Evolutionary conservation across 2,888 invertebrate genomes (phyloP).

Genomic region (Bellardia pandia): DNA sequence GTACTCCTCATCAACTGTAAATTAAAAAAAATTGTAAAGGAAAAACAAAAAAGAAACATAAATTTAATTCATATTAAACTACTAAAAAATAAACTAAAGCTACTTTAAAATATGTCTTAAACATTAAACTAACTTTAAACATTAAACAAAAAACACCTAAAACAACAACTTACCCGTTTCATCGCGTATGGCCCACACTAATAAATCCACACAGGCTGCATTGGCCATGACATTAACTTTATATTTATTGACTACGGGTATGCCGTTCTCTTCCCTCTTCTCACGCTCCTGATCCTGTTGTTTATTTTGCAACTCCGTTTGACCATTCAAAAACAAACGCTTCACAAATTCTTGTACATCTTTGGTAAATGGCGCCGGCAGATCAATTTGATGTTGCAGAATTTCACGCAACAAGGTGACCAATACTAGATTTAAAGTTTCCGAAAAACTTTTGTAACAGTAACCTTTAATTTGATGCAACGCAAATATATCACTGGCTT

Average conservation of each 20-base stretch:
- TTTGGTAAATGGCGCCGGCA: conserved; percentile 95
- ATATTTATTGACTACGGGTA: conserved; percentile 91
- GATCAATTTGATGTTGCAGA: conserved; percentile 94
- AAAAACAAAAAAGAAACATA: conserved; percentile 59
- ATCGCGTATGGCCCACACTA: conserved; percentile 99
- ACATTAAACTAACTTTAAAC: background rate
- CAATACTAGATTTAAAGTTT: conserved; percentile 96
- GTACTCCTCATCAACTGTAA: conserved; percentile 90
- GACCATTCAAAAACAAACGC: conserved; percentile 95
- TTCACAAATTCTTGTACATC: conserved; percentile 97
- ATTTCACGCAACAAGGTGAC: conserved; percentile 96
- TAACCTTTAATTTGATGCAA: conserved; percentile 91
- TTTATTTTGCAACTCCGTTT: conserved; percentile 94
- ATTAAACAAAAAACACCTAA: background rate
- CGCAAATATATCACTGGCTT: conserved; percentile 91
- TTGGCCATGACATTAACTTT: conserved; percentile 98
- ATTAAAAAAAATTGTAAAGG: conserved; percentile 74
- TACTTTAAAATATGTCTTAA: conserved; percentile 6
- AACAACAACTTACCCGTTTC: conserved; percentile 91
- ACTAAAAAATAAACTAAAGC: conserved; percentile 51
- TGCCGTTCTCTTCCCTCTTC: conserved; percentile 91
- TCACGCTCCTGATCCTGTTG: conserved; percentile 94
- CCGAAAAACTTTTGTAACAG: conserved; percentile 97
- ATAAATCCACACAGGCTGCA: conserved; percentile 97
- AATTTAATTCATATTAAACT: conserved; percentile 68